A percentile compares a stretch with the other conserved stretches of the same genome.
Conservation (phyloP, 2,113 vertebrate species). For the Collichthys lucidus region DNA sequence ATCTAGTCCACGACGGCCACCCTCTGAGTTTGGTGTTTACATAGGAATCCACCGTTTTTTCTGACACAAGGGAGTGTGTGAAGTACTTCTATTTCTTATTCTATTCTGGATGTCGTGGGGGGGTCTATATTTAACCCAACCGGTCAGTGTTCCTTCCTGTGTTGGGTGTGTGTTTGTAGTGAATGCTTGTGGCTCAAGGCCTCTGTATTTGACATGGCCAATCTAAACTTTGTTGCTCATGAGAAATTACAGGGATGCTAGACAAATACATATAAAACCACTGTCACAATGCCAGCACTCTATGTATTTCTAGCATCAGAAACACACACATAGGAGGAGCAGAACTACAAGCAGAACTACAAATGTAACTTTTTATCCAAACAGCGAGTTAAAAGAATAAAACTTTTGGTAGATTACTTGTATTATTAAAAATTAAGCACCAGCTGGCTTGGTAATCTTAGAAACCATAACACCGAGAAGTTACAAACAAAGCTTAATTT, state of each 20-base stretch:
- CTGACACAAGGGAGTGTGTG: conserved; percentile 19
- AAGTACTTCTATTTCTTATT: conserved; percentile 15
- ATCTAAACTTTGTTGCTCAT: conserved; percentile 71
- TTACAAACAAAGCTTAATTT: not conserved
- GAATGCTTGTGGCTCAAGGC: conserved; percentile 80
- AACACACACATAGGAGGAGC: not conserved
- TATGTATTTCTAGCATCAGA: conserved; percentile 36
- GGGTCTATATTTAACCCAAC: conserved; percentile 70
- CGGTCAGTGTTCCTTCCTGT: conserved; percentile 69
- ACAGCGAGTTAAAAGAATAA: not conserved
- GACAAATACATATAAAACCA: conserved; percentile 63
- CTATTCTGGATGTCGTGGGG: conserved; percentile 13
- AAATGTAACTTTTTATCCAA: not conserved
- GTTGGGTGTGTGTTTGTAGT: conserved; percentile 73
- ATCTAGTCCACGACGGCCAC: conserved; percentile 49
- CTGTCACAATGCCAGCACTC: conserved; percentile 19
- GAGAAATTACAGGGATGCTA: conserved; percentile 58
- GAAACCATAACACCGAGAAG: not conserved
- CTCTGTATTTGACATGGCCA: conserved; percentile 67
- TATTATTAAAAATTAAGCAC: not conserved
- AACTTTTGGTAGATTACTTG: not conserved
- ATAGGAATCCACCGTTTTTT: conserved; percentile 29
- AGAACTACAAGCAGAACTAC: not conserved
- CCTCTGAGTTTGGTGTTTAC: conserved; percentile 26
- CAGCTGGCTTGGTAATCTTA: not conserved